Evolutionary conservation across 2,888 invertebrate genomes (phyloP).

Genomic region (Hoplodrina ambigua): DNA sequence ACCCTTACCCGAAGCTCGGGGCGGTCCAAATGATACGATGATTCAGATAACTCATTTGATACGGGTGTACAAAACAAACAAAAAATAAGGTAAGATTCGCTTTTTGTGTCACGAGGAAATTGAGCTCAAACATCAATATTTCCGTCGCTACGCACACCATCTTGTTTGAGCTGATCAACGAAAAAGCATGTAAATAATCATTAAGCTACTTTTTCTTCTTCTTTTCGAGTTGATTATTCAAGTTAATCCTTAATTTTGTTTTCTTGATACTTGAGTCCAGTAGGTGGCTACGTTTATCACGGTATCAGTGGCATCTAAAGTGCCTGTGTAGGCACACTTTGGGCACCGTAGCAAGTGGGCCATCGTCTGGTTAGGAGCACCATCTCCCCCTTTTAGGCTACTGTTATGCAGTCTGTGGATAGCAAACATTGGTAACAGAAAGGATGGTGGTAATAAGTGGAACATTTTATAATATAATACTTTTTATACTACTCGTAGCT

Average conservation of each 20-base stretch:
- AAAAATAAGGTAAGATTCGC: not conserved
- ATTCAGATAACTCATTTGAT: conserved; percentile 13
- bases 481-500: too few species aligned
- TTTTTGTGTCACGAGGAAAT: not conserved
- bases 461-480: too few species aligned
- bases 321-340: too few species aligned
- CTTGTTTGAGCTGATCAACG: not conserved
- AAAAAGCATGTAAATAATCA: not conserved
- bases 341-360: too few species aligned
- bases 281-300: too few species aligned
- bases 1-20: conserved; percentile 48
- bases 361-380: too few species aligned
- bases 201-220: not conserved
- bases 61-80: not conserved
- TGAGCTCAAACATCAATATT: not conserved
- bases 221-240: too few species aligned
- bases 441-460: not conserved
- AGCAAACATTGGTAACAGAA: not conserved
- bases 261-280: too few species aligned
- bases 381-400: not conserved
- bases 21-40: conserved; percentile 36
- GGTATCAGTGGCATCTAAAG: too few species aligned
- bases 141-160: not conserved
- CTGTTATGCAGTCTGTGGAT: not conserved
- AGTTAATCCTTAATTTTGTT: too few species aligned